Percentiles rank a stretch among this genome's conserved stretches.
These are phyloP conservation scores for Ammodytes marinus DNA, from an alignment of 2,113 vertebrate species.

Conservation along the genomic window DNA sequence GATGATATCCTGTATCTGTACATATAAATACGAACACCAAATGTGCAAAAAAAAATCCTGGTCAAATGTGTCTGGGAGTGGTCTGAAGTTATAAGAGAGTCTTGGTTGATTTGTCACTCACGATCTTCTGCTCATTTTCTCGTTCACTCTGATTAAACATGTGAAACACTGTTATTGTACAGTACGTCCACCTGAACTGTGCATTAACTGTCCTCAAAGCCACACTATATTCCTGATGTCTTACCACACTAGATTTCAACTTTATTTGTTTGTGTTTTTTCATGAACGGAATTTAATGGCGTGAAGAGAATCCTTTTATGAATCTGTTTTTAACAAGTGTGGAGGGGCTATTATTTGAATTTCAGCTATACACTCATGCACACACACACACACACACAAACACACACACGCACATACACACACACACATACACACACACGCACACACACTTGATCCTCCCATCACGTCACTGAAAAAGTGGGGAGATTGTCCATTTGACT, in stretches of 20 bases:
- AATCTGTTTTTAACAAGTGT: not conserved
- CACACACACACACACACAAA: conserved; percentile 9
- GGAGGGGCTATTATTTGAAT: conserved; percentile 10
- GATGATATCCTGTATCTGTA: not conserved
- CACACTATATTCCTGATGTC: conserved; percentile 11
- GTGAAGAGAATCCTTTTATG: conserved; percentile 7
- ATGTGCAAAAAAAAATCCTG: not conserved
- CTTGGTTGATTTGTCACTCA: not conserved
- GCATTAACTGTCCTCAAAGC: conserved; percentile 4
- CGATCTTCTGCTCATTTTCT: not conserved
- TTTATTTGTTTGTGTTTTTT: not conserved
- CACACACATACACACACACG: conserved; percentile 18
- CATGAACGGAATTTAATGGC: conserved; percentile 11
- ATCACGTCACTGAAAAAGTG: conserved; percentile 41
- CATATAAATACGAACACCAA: not conserved
- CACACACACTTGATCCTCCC: conserved; percentile 13
- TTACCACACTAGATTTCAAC: not conserved
- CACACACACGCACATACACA: conserved; percentile 21
- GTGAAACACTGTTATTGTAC: conserved; percentile 12
- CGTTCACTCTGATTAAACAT: not conserved
- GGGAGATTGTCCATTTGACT: conserved; percentile 50
- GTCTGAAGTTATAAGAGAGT: not conserved
- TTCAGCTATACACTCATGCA: conserved; percentile 12
- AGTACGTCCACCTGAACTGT: not conserved
- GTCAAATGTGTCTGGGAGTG: not conserved